Evolutionary conservation across 2,888 invertebrate genomes (phyloP), one percentile per base, ranked within the genome.

Genomic region (Conchocele bisecta): DNA sequence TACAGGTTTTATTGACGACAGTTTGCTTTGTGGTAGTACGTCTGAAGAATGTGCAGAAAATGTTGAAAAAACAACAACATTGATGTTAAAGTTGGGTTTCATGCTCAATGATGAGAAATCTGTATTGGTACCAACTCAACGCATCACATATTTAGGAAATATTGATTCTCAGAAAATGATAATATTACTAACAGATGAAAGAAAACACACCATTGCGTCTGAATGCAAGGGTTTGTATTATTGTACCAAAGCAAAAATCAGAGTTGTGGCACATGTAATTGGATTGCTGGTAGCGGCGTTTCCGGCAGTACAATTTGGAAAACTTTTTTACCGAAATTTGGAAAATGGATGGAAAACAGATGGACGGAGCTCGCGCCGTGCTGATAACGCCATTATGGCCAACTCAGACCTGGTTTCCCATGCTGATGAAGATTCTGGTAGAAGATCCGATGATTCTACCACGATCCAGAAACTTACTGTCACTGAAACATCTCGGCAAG

Each of bases 121-220:
- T 11, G 39, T 33, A 22, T 33, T 13, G 0, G 22, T 26, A 5
- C 70, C 70, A 46, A 42, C 46, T 13, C 51, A 37, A 6, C 35
- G 41, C 22, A 24, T 70, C 11, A 1, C n/a, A 9, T 70, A 51
- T 33, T 46, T 70, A 7, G 70, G 70, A 28, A 70, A 70, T 26
- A 20, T 65, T 31, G 65, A 71, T 50, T 71, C 70, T 48, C 28
- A 31, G 41, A 51, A 26, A 28, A 71, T 71, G 65, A 54, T 29
- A 6, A 48, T 56, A 17, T 17, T 3, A 28, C 37, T 64, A 7
- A 44, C 56, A 33, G 22, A 33, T 5, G 46, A 64, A 22, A 58
- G 39, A 46, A 42, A 63, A 24, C 5, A 29, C 13, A 28, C 22
- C 5, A 48, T 63, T 6, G 42, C 37, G 1, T 5, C 28, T 20